These are phyloP conservation scores for Prolemur simus DNA, from an alignment of 2,113 vertebrate genomes.

Conservation along the genomic window DNA sequence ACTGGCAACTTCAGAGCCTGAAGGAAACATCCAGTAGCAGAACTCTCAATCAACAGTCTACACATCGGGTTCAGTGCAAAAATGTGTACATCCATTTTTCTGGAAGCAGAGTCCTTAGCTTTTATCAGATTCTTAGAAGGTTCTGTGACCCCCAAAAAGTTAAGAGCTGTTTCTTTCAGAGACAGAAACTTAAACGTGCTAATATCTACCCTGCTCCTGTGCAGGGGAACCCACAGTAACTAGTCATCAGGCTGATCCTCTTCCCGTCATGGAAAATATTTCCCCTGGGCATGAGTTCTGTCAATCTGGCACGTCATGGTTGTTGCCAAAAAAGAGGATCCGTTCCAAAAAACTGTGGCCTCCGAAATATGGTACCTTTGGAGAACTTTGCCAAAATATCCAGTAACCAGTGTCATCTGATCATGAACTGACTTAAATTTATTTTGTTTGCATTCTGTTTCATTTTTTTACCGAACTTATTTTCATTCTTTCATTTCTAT, in stretches of 20 bases:
- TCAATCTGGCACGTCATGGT: background rate
- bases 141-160: background rate
- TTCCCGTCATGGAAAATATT: background rate
- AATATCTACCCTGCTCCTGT: background rate
- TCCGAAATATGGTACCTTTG: slow-evolving; percentile 14
- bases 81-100: background rate
- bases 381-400: background rate
- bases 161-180: slow-evolving; percentile 9
- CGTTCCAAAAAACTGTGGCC: background rate
- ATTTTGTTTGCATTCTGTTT: background rate
- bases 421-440: background rate
- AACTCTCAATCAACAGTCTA: background rate
- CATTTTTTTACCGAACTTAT: background rate
- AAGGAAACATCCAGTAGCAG: background rate
- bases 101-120: background rate
- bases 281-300: background rate
- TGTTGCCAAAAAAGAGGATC: slow-evolving; percentile 3
- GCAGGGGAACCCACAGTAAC: background rate
- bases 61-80: background rate
- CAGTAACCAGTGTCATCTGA: background rate
- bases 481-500: slow-evolving; percentile 18
- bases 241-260: background rate
- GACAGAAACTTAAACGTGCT: background rate
- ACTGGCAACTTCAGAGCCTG: background rate
- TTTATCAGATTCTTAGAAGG: slow-evolving; percentile 9